Conservation (phyloP, 2,113 vertebrate species). For the Ginglymostoma cirratum region DNA sequence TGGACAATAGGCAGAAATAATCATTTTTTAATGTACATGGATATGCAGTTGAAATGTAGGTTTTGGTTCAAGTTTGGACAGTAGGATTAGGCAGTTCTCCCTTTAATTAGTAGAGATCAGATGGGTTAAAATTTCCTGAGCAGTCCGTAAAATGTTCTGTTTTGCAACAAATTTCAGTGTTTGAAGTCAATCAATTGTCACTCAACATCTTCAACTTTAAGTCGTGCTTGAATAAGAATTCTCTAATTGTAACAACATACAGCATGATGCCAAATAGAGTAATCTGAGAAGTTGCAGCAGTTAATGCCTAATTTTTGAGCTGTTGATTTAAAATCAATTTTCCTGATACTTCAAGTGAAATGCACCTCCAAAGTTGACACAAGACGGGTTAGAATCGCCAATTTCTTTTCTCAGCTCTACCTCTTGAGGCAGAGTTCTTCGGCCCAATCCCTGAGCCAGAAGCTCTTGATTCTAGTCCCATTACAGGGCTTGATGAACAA, state of each 20-base stretch:
- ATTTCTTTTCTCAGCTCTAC: neutral
- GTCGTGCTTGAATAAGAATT: neutral
- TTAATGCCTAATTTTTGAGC: neutral
- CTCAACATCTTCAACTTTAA: neutral
- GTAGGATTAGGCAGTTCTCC: neutral
- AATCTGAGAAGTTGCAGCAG: neutral
- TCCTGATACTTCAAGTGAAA: neutral
- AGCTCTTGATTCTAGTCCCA: neutral
- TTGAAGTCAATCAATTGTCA: neutral
- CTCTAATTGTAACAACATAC: neutral
- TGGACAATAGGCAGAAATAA: neutral
- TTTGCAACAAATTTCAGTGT: neutral
- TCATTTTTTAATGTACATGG: neutral
- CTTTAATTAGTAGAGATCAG: neutral
- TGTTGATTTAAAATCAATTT: neutral
- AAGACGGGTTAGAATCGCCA: no score
- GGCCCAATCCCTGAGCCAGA: no score
- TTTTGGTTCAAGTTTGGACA: neutral
- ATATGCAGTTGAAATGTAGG: neutral
- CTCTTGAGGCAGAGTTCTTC: neutral
- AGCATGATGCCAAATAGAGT: neutral
- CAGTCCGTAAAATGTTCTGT: neutral
- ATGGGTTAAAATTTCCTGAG: neutral
- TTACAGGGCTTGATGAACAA: no score
- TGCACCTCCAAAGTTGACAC: neutral